Conservation (phyloP, 1,140 invertebrate genomes). For the Bombus huntii region DNA sequence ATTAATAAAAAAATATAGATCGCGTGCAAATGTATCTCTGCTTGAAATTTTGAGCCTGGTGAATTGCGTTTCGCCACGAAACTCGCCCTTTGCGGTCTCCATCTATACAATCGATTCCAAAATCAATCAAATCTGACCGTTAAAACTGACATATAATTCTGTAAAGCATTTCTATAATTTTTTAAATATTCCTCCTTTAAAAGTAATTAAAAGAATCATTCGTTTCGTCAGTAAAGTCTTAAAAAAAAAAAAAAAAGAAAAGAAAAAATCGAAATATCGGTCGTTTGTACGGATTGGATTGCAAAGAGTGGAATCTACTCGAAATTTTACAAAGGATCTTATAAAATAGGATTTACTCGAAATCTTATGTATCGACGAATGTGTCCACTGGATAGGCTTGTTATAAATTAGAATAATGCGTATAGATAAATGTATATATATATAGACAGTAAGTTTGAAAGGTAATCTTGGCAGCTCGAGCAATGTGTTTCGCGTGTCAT, state of each 20-base stretch:
- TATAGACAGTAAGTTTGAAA: not conserved
- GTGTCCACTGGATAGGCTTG: not conserved
- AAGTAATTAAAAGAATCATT: no score
- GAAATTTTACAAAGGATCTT: not conserved
- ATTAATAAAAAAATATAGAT: slow-evolving; percentile 21
- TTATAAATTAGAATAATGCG: not conserved
- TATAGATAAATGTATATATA: not conserved
- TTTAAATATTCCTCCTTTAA: not conserved
- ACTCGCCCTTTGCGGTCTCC: not conserved
- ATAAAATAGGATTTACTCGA: not conserved
- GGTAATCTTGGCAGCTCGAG: not conserved
- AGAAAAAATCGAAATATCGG: not conserved
- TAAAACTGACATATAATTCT: not conserved
- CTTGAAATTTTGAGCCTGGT: not conserved
- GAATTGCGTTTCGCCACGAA: not conserved
- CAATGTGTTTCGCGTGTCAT: not conserved
- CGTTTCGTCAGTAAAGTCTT: not conserved
- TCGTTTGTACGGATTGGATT: not conserved
- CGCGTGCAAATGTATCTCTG: slow-evolving; percentile 3
- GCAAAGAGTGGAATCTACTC: not conserved
- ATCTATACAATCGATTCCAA: not conserved
- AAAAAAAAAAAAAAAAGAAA: not conserved
- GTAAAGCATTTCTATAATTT: not conserved
- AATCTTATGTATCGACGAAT: not conserved
- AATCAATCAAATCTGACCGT: not conserved